phyloP scores from a whole-genome alignment of 2,113 vertebrate species.

The Pterocles burchelli region DNA sequence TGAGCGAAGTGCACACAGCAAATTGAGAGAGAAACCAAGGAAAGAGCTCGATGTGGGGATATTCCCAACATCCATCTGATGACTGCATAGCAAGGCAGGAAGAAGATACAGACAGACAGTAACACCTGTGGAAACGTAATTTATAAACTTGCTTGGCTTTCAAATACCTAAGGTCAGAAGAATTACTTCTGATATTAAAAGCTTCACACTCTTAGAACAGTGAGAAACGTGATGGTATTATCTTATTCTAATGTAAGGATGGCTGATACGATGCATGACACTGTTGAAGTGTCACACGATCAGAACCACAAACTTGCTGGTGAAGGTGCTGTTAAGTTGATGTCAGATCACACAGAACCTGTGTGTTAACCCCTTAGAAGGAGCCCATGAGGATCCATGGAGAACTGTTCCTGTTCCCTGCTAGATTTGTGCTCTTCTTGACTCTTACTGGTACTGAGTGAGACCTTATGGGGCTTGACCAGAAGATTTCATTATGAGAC shows the following conservation, averaged over 20 bases:
- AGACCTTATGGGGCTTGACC: not conserved
- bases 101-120: not conserved
- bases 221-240: not conserved
- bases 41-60: not conserved
- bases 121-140: not conserved
- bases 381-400: not conserved
- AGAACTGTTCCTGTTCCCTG: not conserved
- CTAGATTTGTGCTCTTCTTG: not conserved
- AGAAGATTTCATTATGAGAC: not conserved
- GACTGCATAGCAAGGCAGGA: not conserved
- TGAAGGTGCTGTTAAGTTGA: not conserved
- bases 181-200: not conserved
- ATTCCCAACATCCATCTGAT: not conserved
- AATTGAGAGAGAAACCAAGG: not conserved
- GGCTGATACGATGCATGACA: not conserved
- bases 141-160: not conserved
- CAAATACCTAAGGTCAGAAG: not conserved
- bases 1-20: not conserved
- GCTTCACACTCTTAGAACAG: not conserved
- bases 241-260: not conserved
- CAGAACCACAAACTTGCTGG: not conserved
- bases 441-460: rapidly evolving
- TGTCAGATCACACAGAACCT: not conserved
- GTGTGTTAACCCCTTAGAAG: not conserved
- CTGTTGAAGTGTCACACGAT: rapidly evolving